These are phyloP conservation scores for Lasiurus cinereus DNA, from an alignment of 2,113 vertebrate genomes.

Conservation along the genomic window DNA sequence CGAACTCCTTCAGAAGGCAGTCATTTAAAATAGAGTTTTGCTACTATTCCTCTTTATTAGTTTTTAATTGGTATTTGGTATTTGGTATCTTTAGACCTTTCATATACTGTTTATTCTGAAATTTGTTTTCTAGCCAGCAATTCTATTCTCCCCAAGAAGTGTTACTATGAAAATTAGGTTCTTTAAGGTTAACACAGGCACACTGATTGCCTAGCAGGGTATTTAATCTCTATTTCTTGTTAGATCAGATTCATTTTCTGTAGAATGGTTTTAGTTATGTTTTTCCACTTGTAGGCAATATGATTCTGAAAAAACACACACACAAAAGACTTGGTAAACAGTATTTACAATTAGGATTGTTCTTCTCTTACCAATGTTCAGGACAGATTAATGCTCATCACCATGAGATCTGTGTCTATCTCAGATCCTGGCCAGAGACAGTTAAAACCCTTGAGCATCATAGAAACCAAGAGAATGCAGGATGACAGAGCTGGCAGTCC, in stretches of 20 bases:
- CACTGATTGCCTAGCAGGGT: neutral
- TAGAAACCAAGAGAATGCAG: neutral
- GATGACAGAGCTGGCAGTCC: neutral
- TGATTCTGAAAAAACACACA: neutral
- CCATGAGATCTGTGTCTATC: neutral
- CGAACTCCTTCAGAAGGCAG: conserved; percentile 6
- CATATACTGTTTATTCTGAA: neutral
- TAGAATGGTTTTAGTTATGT: neutral
- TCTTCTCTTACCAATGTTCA: neutral
- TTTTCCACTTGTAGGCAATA: neutral
- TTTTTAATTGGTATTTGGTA: neutral
- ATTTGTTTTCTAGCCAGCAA: neutral
- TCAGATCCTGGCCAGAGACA: neutral
- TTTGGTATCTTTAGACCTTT: neutral
- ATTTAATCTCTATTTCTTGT: neutral
- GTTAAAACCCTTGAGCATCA: neutral
- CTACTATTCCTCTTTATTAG: neutral
- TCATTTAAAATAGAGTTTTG: neutral
- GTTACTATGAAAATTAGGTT: neutral
- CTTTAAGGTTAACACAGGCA: neutral
- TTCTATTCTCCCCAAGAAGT: neutral
- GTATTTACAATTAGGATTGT: neutral
- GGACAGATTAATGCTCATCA: neutral
- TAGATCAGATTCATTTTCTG: neutral
- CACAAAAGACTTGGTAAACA: neutral